Base-by-base conservation (phyloP, 2,113 vertebrate genomes). In the Periophthalmodon schlosseri region DNA sequence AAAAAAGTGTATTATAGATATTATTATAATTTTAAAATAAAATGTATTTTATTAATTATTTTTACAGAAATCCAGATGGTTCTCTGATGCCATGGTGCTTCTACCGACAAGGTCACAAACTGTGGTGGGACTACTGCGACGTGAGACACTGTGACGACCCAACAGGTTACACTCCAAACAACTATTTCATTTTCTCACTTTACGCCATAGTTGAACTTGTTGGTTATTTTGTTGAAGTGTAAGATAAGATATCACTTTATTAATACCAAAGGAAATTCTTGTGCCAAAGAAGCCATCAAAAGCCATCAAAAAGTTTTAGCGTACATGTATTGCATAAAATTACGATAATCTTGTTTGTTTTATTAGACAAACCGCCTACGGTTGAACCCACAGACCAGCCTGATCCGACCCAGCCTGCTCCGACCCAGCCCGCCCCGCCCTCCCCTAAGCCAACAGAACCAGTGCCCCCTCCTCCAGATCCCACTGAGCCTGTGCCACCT, bases 81-180 rank as follows among this genome's bases (percentile, higher is more conserved):
- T 93, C 94, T 0, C 1, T 10, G 13, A 91, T 46, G 73, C 94
- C 94, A 2, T 95, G 94, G 94, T 95, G 94, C 75, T 95, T 94
- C 78, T 72, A 60, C 71, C 89, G 89, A 83, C 75, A 44, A 72
- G 83, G 88, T 7, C 72, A 0, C 1, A 79, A 0, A 28, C 79
- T 94, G 66, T 57, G 61, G 28, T 95, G 94, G 94, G 87, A 92
- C 76, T 76, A 91, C 74, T 95, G 94, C 64, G 68, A 92, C 49
- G 84, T 94, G 56, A 83, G 3, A 1, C 49, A 75, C 71, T 95
- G 94, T 76, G 34, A 76, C 56, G 2, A 21, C 24, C 66, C 86
- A 1, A 87, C 88, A 88, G 77, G 90, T 92, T 5, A 56, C 47
- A 74, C 21, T 54, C 21, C 18, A 47, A 69, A 61, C 0, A 20